Evolutionary conservation across 2,113 vertebrate genomes (phyloP), one percentile per base, ranked within the genome.

Genomic region (Copsychus sechellarum): DNA sequence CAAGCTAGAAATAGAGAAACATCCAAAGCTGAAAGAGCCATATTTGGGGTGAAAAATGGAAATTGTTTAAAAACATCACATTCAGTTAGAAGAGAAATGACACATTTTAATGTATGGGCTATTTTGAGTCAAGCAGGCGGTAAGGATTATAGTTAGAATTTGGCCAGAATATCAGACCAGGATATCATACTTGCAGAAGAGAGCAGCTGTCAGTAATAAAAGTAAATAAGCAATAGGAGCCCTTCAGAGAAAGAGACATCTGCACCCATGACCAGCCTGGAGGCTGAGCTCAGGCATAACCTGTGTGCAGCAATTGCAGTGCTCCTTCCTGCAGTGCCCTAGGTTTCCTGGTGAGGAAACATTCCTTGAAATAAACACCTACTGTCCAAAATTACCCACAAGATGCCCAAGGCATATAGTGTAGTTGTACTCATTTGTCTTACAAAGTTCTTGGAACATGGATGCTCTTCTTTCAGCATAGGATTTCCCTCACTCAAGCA

Each of bases 41-140:
- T 93, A 97, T 92, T 96, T 94, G 95, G 96, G 85, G 47, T 94
- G 88, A 96, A 96, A 94, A 95, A 94, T 78, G 79, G 79, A 91
- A 96, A 93, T 73, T 90, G 81, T 94, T 97, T 96, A 65, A 88
- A 91, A 94, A 69, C 33, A 86, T 28, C 72, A 84, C 67, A 81
- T 87, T 74, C 56, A 64, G 81, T 86, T 53, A 70, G 67, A 91
- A 86, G 28, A 88, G 34, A 95, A 94, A 81, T 74, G 29, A 93
- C 78, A 90, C 86, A 91, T 93, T 93, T 86, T 78, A 83, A 88
- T 21, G 12, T 91, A 89, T 69, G 61, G 81, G 48, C 60, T 96
- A 94, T 93, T 94, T 93, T 92, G 80, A 95, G 62, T 78, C 28
- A 70, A 91, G 92, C 43, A 91, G 87, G 56, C 95, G 56, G 50